A percentile compares a stretch with the other conserved stretches of the same genome.
These are phyloP conservation scores for Falco berigora DNA, from an alignment of 2,797 vertebrate species.

Conservation along the genomic window DNA sequence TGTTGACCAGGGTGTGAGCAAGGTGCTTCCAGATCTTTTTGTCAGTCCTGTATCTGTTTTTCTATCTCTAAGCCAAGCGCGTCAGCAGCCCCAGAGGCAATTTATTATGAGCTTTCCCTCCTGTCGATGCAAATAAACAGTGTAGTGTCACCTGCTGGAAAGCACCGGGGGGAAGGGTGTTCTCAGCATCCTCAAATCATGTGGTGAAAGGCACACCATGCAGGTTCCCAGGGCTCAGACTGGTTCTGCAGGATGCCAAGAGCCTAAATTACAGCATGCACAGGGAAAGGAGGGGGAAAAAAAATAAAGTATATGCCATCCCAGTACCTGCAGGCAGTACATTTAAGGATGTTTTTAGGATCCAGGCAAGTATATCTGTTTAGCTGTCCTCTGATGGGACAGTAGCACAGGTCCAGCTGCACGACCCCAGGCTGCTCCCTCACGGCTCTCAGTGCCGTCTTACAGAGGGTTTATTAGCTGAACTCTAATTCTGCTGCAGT, in stretches of 20 bases:
- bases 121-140: background rate
- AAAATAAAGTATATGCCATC: no score
- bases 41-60: fast-evolving
- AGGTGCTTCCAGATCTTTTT: background rate
- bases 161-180: background rate
- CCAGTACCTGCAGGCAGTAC: background rate
- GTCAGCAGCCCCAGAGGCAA: background rate
- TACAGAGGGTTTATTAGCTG: background rate
- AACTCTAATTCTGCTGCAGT: background rate
- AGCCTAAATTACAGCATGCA: background rate
- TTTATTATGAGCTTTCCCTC: no score
- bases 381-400: background rate
- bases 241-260: background rate
- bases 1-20: background rate
- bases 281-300: fast-evolving
- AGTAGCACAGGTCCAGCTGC: background rate
- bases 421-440: background rate
- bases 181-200: background rate
- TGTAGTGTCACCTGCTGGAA: background rate
- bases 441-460: background rate
- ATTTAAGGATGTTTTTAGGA: background rate
- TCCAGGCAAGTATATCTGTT: background rate
- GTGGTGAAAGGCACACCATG: background rate
- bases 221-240: background rate
- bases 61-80: no score